phyloP scores from a whole-genome alignment of 2,113 vertebrate species.

The Actinemys pallida region DNA sequence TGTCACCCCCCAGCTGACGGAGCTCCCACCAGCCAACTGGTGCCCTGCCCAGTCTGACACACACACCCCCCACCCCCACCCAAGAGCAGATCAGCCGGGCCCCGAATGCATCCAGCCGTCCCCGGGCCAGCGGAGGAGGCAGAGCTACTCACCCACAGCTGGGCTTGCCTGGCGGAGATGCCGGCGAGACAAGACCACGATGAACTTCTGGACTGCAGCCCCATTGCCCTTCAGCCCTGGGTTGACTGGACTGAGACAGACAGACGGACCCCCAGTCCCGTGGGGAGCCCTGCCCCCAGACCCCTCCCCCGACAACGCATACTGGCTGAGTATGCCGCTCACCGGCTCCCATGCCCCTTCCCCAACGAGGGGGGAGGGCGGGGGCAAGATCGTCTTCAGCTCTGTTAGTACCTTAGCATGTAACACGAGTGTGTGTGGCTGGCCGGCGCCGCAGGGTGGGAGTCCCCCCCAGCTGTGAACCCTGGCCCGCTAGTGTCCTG shows the following conservation, averaged over 20 bases:
- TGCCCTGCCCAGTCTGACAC: not conserved
- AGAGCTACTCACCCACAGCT: too few relatives aligned
- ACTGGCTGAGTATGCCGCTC: conserved; percentile 31
- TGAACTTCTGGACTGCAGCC: not conserved
- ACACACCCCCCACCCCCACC: rapidly evolving
- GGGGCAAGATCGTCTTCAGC: conserved; percentile 42
- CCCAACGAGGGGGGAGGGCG: not conserved
- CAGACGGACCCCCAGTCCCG: not conserved
- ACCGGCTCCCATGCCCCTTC: not conserved
- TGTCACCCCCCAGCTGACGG: too few relatives aligned
- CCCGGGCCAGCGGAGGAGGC: not conserved
- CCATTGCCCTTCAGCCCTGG: conserved; percentile 16
- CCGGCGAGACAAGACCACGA: not conserved
- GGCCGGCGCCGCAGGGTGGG: not conserved
- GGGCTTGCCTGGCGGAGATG: not conserved
- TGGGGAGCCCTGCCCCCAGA: rapidly evolving
- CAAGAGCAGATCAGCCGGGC: too few relatives aligned
- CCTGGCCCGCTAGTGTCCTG: too few relatives aligned
- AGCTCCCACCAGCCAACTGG: not conserved
- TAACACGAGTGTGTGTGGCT: conserved; percentile 6
- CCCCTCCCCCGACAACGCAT: conserved; percentile 73
- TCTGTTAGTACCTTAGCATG: conserved; percentile 35
- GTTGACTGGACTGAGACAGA: not conserved
- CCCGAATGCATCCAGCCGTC: not conserved
- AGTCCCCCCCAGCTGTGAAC: not conserved